Evolutionary conservation across 1,140 invertebrate genomes (phyloP), one percentile per base, ranked within the genome.

Genomic region (Stratiolaelaps scimitus): DNA sequence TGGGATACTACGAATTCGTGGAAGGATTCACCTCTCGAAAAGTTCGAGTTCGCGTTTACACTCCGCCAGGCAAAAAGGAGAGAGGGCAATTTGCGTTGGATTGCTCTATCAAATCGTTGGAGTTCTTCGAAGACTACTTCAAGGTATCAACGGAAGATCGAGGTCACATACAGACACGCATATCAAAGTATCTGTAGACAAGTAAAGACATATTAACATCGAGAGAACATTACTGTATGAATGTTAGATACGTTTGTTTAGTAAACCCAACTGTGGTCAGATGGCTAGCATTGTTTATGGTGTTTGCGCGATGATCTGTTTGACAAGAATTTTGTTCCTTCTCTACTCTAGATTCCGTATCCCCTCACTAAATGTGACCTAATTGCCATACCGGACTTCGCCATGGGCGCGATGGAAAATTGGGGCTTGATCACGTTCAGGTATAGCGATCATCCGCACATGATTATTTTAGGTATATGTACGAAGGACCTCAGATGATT

Each of bases 321-420:
- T n/a, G n/a, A n/a, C n/a, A n/a, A 45, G 44, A 45, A 45, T 45
- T 13, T 13, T 13, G 13, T n/a, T 28, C 28, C 47, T 4, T 4
- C 15, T 48, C 15, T 19, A 5, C 28, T 48, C 15, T 28, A 48
- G 47, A 48, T 48, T 15, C 4, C 15, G 4, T 48, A 48, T 28
- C 47, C 47, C 19, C 28, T 48, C 7, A 19, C 47, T 19, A 48
- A 48, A 15, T 67, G 66, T 71, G 92, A 95, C 76, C 77, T 92
- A 71, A 83, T 94, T 56, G 89, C 88, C 0, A 84, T 95, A 64
- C 89, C 91, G 0, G 89, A 94, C 73, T 93, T 94, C 73, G 83
- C 81, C 1, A 84, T 85, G 34, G 88, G 87, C 10, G 90, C 89
- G 0, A 92, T 93, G 89, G 89, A 93, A 75, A 92, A 92, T 74